Base-by-base conservation (phyloP, 2,797 vertebrate species). In the Trichosurus vulpecula region DNA sequence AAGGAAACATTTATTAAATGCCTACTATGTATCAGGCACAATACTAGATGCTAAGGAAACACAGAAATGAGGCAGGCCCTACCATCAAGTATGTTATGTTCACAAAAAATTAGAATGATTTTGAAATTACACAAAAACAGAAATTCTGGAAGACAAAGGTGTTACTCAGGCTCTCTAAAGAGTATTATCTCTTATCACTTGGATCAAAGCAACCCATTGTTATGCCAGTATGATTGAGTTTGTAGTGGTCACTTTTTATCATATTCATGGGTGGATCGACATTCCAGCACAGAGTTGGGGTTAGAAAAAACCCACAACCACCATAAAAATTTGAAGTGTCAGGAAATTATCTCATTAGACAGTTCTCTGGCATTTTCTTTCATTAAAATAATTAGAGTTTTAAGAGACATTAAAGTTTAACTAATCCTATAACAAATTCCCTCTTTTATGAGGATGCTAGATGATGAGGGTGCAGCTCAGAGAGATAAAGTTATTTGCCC, bases 161-260 rank as follows among this genome's bases (percentile, higher is more conserved):
- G 2, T 87, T 51, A 87, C 3, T 87, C 22, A 87, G 27, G 74
- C 19, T 1, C 27, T 93, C 81, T n/a, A 29, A 93, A 94, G 35
- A 93, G 54, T 93, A 95, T 91, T 95, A 90, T 53, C 29, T 97
- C 94, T 94, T n/a, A 90, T 52, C 14, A 54, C 57, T 0, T 54
- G 2, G 14, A 81, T 93, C 92, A 92, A 95, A 91, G 52, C 31
- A 90, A 92, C 47, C 19, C 74, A 87, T 51, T 51, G 74, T 4
- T 87, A 87, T 87, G 27, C 22, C 41, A 87, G 10, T 27, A 27
- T 51, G 41, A 87, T 66, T 81, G n/a, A 87, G 31, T 25, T 27
- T 41, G 8, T 14, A 87, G 41, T 1, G 0, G 6, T 9, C 74
- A 81, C 41, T 74, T 74, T 41, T 74, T 41, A 81, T 81, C n/a